phyloP scores from a whole-genome alignment of 2,797 vertebrate species.

The Podarcis siculus region DNA sequence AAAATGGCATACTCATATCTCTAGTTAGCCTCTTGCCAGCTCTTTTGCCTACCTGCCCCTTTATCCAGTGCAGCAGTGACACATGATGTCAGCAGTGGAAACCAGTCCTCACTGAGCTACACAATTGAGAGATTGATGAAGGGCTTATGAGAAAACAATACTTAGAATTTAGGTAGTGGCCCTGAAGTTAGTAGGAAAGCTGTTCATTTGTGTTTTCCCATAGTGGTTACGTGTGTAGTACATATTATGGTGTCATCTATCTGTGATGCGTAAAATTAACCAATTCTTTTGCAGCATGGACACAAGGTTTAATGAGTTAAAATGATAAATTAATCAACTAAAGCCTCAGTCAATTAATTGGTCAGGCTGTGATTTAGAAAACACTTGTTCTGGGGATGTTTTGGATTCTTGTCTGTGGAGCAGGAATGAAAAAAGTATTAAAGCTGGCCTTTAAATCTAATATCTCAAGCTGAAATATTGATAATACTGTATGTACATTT shows the following conservation, averaged over 20 bases:
- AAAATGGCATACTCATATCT: neutral
- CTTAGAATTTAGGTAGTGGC: too few species aligned
- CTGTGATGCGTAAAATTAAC: neutral
- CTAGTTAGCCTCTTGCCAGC: neutral
- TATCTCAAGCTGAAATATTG: neutral
- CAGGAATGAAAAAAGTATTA: neutral
- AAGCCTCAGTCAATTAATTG: neutral
- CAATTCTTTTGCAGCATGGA: neutral
- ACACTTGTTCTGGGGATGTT: neutral
- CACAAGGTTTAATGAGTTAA: neutral
- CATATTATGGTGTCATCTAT: neutral
- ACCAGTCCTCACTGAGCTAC: neutral
- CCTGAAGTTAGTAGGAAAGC: neutral
- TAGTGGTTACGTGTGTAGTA: neutral
- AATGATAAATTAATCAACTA: neutral
- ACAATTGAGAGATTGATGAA: neutral
- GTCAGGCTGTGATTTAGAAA: neutral
- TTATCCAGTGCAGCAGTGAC: neutral
- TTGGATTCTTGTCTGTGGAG: neutral
- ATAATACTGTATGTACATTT: neutral
- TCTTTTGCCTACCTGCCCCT: neutral
- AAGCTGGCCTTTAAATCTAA: neutral
- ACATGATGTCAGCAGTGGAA: neutral
- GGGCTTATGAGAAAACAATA: neutral
- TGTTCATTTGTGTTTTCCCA: neutral